Base-by-base conservation (phyloP, 2,888 invertebrate species). In the Dynastes maya region DNA sequence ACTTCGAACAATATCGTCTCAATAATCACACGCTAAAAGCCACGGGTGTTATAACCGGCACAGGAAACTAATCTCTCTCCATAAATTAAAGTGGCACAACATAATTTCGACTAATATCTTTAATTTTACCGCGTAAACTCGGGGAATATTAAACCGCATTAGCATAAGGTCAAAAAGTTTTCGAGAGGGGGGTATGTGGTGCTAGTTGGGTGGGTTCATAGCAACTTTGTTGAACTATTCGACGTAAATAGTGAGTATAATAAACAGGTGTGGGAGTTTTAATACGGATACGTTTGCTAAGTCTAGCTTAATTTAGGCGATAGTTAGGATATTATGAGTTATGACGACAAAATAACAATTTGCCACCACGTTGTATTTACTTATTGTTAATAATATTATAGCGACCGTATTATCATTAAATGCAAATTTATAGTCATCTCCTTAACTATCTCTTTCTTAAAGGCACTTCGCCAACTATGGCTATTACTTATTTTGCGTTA, bases 1-100 rank as follows among this genome's bases (percentile, higher is more conserved):
- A 78, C 78, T 78, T 78, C 65, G 27, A 74, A 74, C 78, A 78
- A 78, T 78, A 78, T 78, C 78, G 78, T 72, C 64, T 64, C 55
- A 72, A 78, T 78, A 78, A 78, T 78, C 78, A 53, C 78, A 64
- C 64, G 74, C 53, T 64, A 72, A 72, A 68, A 72, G 78, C 78
- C 78, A 63, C 72, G 72, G 78, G 78, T 78, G 78, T 78, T 72
- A 72, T 74, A 78, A 74, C 72, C 61, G 61, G 45, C 27, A 40
- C 27, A 49, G 45, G 61, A 55, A 78, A 78, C 72, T 78, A 78
- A 78, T 78, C 78, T 74, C 78, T 65, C 64, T 65, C 74, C 78
- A 78, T 78, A 78, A 78, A 74, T 78, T 78, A 63, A 65, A 78
- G 78, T 74, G 74, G 63, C 63, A 29, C 61, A 74, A 74, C 72